Evolutionary conservation across 2,888 invertebrate species (phyloP), one percentile per base, ranked within the genome.

Genomic region (Desoria tigrina): DNA sequence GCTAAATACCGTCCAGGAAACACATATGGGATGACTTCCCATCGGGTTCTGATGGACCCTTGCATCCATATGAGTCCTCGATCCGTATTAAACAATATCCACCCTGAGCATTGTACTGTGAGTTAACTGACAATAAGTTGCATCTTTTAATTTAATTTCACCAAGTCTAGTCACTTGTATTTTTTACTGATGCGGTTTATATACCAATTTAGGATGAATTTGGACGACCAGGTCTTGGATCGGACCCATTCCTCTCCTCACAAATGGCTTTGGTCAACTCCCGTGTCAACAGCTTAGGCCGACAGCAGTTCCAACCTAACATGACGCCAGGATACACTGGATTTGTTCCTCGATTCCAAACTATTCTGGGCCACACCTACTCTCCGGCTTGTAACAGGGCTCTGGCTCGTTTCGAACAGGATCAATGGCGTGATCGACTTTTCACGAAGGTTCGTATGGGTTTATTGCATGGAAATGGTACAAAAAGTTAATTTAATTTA

Each of bases 21-120:
- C 32, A 75, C 74, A 2, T 75, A 69, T 63, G 75, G 75, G n/a
- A 60, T 70, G 55, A 72, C 71, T 16, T 67, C 70, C 24, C 72
- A 75, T 50, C 61, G 75, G 9, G 51, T 75, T 39, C 68, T 74
- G 6, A 50, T 75, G 18, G 74, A 75, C 53, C 75, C 75, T 28
- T 75, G 75, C 49, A 70, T 75, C 58, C 64, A 72, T 55, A 74
- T 75, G 75, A 72, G 72, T 50, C 71, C 72, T 42, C 67, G 74
- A 11, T 69, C 75, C 1, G 63, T 75, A 14, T 55, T 75, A 26
- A 75, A 66, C 39, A 71, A 74, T 55, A 63, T 69, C 7, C 68
- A 71, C 37, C 71, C 71, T 1, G 74, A 74, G 23, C 55, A 69
- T 59, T 75, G 75, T 61, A 68, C 67, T 24, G 72, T 72, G 68